Conservation (phyloP, 2,797 vertebrate species). For the Enteromius trimaculatus region DNA sequence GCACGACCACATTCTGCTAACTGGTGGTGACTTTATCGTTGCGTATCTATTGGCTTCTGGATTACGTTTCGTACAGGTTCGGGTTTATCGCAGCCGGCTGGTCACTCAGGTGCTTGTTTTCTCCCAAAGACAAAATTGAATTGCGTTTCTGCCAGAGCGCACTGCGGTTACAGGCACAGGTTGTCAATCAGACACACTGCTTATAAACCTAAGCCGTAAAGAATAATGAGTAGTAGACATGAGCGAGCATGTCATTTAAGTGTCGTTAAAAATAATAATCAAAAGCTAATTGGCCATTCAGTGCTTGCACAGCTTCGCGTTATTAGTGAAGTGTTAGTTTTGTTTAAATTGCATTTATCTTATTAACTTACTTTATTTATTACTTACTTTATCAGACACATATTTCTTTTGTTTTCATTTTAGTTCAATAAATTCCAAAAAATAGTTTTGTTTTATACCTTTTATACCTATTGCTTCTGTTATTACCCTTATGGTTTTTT, state of each 20-base stretch:
- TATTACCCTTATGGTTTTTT: not conserved
- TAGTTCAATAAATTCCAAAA: not conserved
- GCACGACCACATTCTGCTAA: not conserved
- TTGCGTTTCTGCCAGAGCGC: not conserved
- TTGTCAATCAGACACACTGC: not conserved
- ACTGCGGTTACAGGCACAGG: constrained; percentile 5
- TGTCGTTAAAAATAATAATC: not conserved
- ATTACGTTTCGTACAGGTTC: not conserved
- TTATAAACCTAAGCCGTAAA: not conserved
- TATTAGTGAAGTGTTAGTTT: not conserved
- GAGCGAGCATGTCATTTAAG: not conserved
- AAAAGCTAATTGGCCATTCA: not conserved
- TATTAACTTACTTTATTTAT: not conserved
- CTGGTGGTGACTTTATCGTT: not conserved
- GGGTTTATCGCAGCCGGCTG: not conserved
- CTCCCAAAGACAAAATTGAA: not conserved
- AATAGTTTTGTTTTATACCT: not conserved
- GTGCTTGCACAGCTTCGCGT: not conserved
- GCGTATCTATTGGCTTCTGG: not conserved
- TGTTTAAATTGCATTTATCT: not conserved
- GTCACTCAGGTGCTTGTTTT: not conserved
- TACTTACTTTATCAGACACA: not conserved
- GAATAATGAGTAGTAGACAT: not conserved
- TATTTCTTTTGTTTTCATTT: not conserved
- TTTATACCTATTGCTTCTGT: not conserved